phyloP scores from a whole-genome alignment of 2,888 invertebrate species.

The Keiferia lycopersicella region DNA sequence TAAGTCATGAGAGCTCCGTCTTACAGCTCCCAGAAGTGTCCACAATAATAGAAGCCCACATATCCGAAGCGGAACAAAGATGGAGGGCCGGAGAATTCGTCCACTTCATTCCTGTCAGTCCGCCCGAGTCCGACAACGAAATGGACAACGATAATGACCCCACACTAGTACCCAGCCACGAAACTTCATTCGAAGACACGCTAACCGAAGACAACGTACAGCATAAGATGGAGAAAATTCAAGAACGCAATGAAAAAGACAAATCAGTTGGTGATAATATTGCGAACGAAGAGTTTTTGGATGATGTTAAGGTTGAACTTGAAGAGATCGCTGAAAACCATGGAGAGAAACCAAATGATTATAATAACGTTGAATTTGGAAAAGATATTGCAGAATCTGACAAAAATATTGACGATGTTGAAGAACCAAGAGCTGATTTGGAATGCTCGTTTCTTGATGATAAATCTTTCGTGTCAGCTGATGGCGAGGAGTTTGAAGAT shows the following conservation, averaged over 20 bases:
- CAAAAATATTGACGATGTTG: not conserved
- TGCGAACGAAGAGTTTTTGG: slow-evolving; percentile 15
- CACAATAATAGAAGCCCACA: slow-evolving; percentile 62
- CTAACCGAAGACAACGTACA: slow-evolving; percentile 53
- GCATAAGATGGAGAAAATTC: slow-evolving; percentile 31
- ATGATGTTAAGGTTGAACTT: slow-evolving; percentile 39
- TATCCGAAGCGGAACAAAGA: slow-evolving; percentile 61
- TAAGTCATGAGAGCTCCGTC: too few species aligned
- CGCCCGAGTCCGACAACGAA: slow-evolving; percentile 47
- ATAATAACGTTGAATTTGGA: not conserved
- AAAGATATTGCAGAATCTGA: not conserved
- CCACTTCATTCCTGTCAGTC: slow-evolving; percentile 44
- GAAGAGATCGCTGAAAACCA: not conserved
- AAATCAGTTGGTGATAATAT: slow-evolving; percentile 34
- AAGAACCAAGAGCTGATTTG: not conserved
- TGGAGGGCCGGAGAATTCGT: slow-evolving; percentile 56
- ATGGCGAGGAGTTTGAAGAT: slow-evolving; percentile 62
- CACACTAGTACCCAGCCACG: slow-evolving; percentile 56
- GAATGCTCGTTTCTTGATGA: slow-evolving; percentile 1
- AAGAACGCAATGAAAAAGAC: slow-evolving; percentile 31
- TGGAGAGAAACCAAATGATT: not conserved
- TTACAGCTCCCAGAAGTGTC: slow-evolving; percentile 70
- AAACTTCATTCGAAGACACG: slow-evolving; percentile 61
- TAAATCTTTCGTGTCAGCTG: slow-evolving; percentile 11
- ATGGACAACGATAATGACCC: slow-evolving; percentile 46